Evolutionary conservation across 2,113 vertebrate genomes (phyloP).

Genomic region (Sceloporus undulatus): DNA sequence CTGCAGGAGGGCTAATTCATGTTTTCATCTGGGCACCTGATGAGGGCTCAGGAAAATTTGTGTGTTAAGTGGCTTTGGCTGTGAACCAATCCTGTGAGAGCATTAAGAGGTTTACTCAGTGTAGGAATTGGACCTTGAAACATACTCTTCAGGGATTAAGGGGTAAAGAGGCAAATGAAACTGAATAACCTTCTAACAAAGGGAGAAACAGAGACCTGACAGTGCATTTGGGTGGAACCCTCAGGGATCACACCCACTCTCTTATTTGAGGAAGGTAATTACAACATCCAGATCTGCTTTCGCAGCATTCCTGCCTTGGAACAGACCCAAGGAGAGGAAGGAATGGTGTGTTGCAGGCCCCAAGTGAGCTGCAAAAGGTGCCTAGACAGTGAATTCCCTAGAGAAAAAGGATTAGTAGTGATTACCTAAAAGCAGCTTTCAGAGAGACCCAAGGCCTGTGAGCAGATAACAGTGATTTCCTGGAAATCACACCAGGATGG

Average conservation of each 20-base stretch:
- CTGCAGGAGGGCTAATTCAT: background rate
- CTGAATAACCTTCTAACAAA: background rate
- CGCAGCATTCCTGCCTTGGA: background rate
- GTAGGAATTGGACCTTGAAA: background rate
- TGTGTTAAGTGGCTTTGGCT: background rate
- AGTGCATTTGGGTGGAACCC: background rate
- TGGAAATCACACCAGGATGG: background rate
- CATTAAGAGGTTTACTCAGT: background rate
- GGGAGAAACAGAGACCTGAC: background rate
- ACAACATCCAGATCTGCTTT: conserved; percentile 11
- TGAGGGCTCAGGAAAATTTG: background rate
- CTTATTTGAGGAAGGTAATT: conserved; percentile 23
- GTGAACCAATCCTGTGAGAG: background rate
- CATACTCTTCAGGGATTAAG: conserved; percentile 13
- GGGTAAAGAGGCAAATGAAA: conserved; percentile 1
- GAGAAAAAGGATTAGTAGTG: background rate
- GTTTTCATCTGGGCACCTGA: background rate
- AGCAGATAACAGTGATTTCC: background rate
- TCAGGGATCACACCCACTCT: conserved; percentile 20
- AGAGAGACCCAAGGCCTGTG: background rate
- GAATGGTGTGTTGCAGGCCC: background rate
- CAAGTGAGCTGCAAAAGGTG: background rate
- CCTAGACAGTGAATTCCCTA: background rate
- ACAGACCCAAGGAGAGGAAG: background rate
- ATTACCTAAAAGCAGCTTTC: background rate